Evolutionary conservation across 2,113 vertebrate genomes (phyloP).

Genomic region (Sorex araneus): DNA sequence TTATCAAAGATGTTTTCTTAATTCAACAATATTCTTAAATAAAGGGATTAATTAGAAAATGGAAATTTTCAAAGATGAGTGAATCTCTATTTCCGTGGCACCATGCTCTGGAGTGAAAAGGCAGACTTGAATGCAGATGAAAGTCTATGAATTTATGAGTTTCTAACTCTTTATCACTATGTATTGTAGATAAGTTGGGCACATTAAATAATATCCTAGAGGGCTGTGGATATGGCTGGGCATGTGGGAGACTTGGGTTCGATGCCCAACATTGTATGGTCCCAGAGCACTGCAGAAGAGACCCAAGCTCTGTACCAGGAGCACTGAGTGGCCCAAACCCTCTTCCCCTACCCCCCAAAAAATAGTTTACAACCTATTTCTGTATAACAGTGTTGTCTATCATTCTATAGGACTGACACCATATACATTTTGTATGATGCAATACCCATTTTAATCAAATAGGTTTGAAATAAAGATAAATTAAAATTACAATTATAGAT

Average conservation of each 20-base stretch:
- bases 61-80: constrained; percentile 37
- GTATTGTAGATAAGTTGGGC: neutral
- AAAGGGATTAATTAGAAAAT: constrained; percentile 33
- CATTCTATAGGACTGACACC: neutral
- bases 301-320: too few relatives aligned
- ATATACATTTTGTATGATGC: neutral
- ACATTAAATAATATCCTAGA: neutral
- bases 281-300: too few relatives aligned
- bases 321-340: too few relatives aligned
- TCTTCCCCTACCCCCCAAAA: too few relatives aligned
- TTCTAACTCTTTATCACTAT: neutral
- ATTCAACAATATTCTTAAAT: constrained; percentile 46
- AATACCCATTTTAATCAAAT: constrained; percentile 22
- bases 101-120: neutral
- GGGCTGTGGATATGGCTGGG: too few relatives aligned
- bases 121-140: neutral
- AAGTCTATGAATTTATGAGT: neutral
- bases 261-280: too few relatives aligned
- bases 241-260: too few relatives aligned
- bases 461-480: constrained; percentile 19
- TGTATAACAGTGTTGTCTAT: neutral
- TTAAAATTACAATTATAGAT: constrained; percentile 36
- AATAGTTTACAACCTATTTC: neutral
- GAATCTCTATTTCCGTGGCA: neutral
- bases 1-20: constrained; percentile 17